Base-by-base conservation (phyloP, 2,113 vertebrate genomes). In the Silurus glanis region DNA sequence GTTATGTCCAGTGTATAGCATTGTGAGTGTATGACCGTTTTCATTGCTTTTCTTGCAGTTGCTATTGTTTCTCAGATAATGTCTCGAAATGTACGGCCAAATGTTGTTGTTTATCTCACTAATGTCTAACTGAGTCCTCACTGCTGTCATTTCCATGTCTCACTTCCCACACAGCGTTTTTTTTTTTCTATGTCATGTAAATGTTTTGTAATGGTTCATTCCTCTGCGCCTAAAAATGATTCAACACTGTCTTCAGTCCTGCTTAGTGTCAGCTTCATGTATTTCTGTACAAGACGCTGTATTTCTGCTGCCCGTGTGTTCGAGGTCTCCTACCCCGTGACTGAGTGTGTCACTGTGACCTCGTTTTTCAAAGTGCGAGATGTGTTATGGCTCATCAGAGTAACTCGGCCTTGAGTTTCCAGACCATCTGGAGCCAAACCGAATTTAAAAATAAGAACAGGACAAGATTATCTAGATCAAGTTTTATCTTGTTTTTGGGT, bases 281-380 rank as follows among this genome's bases (percentile, higher is more conserved):
- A 28, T 51, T 82, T 25, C 78, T 59, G 17, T 74, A 62, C 37
- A 37, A 37, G 37, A 37, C 37, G 3, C 37, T 37, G 37, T 37
- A 37, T 37, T 37, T 37, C 37, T 59, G 62, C 51, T 67, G 45
- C 17, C 7, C 0, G 14, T 86, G 76, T n/a, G 49, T 37, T 80
- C 47, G 12, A 64, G 64, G 85, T 7, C 45, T 59, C 64, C 72
- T 79, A 83, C 84, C 79, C 66, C 47, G 56, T 83, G 80, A 87
- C 71, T 55, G 25, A 89, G 71, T 83, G 76, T 83, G 86, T 89
- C 83, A 56, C 5, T 64, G 84, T 89, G 85, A 89, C 86, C 86
- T 89, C 49, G 80, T 53, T 82, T 83, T 80, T 84, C 28, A 37
- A 62, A 59, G 58, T 56, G 53, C 72, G 86, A 87, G 89, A 89